These are phyloP conservation scores for Hydropsyche betteni DNA, from an alignment of 2,888 invertebrate genomes.

Conservation along the genomic window DNA sequence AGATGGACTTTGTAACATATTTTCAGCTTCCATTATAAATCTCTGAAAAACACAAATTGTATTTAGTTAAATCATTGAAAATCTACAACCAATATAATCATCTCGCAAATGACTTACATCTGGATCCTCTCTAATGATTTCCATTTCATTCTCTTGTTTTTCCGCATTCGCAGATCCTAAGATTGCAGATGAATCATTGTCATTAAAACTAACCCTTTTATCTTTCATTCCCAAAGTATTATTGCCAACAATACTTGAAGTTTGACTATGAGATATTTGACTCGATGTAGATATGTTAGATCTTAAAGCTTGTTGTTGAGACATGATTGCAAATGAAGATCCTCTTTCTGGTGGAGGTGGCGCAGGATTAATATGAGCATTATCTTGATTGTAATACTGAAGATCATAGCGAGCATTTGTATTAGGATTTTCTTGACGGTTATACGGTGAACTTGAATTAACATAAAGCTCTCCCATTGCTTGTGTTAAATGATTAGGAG, in stretches of 20 bases:
- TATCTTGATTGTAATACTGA: slow-evolving; percentile 41
- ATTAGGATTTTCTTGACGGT: slow-evolving; percentile 39
- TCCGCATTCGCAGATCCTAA: slow-evolving; percentile 49
- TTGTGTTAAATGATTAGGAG: slow-evolving; percentile 46
- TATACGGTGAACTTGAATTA: slow-evolving; percentile 34
- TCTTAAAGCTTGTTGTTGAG: slow-evolving; percentile 67
- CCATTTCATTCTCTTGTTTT: slow-evolving; percentile 59
- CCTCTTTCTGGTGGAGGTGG: slow-evolving; percentile 88
- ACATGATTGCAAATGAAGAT: slow-evolving; percentile 88
- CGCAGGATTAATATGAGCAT: slow-evolving; percentile 55
- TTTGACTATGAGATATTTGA: slow-evolving; percentile 54
- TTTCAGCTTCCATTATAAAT: slow-evolving; percentile 83
- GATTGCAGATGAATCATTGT: slow-evolving; percentile 60
- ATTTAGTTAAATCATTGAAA: too few relatives aligned
- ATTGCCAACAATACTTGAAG: slow-evolving; percentile 42
- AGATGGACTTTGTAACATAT: slow-evolving; percentile 78
- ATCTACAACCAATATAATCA: too few relatives aligned
- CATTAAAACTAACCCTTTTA: slow-evolving; percentile 82
- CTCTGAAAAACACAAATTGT: slow-evolving; percentile 63
- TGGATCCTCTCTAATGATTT: slow-evolving; percentile 77
- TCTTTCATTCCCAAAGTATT: slow-evolving; percentile 56
- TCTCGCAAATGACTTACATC: slow-evolving; percentile 70
- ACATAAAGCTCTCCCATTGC: slow-evolving; percentile 48
- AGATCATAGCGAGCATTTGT: slow-evolving; percentile 41
- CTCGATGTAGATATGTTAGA: slow-evolving; percentile 58